phyloP scores from a whole-genome alignment of 2,113 vertebrate genomes.

The Misgurnus mizolepis region DNA sequence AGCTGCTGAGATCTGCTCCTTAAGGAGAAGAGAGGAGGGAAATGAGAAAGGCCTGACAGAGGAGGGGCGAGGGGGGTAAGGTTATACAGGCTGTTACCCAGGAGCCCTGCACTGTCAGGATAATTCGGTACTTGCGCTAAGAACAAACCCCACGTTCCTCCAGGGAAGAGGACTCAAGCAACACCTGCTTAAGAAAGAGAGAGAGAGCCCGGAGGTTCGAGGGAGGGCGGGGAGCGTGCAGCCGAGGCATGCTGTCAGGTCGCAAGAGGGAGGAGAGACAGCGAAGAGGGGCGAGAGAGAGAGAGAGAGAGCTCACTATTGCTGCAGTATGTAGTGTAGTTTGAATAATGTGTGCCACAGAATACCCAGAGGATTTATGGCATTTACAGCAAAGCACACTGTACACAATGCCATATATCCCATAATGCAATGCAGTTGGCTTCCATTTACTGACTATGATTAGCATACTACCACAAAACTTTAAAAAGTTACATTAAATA shows the following conservation, averaged over 20 bases:
- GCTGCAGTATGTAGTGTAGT: too few species aligned
- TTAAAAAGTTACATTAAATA: too few species aligned
- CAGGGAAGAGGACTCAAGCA: constrained; percentile 69
- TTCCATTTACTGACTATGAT: not conserved
- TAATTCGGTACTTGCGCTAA: constrained; percentile 67
- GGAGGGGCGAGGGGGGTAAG: not conserved
- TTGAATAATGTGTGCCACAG: too few species aligned
- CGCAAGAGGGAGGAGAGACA: not conserved
- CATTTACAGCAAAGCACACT: not conserved
- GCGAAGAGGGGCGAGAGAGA: not conserved
- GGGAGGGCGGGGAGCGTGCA: constrained; percentile 42
- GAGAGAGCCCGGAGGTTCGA: constrained; percentile 1
- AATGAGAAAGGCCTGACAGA: constrained; percentile 28
- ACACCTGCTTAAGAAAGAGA: constrained; percentile 69
- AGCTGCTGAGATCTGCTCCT: constrained; percentile 40
- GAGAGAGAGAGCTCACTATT: not conserved
- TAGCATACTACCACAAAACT: too few species aligned
- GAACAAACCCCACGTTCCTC: constrained; percentile 69
- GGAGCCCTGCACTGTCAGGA: constrained; percentile 66
- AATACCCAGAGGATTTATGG: too few species aligned
- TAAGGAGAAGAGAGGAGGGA: constrained; percentile 35
- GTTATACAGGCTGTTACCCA: constrained; percentile 50
- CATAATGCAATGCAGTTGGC: not conserved
- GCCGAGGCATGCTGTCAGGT: constrained; percentile 55
- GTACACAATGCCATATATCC: not conserved